Evolutionary conservation across 2,888 invertebrate genomes (phyloP).

Genomic region (Melikaiella ostensackeni): DNA sequence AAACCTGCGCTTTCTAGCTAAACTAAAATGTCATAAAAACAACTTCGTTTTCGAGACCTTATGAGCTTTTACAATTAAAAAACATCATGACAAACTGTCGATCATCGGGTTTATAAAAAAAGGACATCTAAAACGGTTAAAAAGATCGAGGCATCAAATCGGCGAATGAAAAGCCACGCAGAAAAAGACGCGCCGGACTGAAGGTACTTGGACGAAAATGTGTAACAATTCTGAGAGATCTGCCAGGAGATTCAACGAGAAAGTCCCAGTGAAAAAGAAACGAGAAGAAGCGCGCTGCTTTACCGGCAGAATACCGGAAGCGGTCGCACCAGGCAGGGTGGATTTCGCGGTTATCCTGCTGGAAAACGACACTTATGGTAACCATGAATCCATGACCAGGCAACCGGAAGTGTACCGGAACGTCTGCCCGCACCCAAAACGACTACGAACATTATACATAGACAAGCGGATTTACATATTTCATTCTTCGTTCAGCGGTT

Average conservation of each 20-base stretch:
- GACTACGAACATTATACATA: conserved; percentile 2
- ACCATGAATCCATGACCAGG: conserved; percentile 52
- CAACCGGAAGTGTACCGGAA: conserved; percentile 54
- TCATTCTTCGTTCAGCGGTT: conserved; percentile 19
- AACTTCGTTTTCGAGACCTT: conserved; percentile 6
- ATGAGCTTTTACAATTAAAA: conserved; percentile 22
- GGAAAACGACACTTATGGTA: conserved; percentile 61
- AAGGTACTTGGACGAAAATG: background rate
- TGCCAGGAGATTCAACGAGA: conserved; percentile 33
- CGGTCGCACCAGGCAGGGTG: conserved; percentile 53
- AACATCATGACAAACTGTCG: conserved; percentile 30
- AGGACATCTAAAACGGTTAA: background rate
- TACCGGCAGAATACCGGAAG: conserved; percentile 50
- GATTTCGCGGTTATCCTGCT: conserved; percentile 58
- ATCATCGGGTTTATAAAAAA: conserved; percentile 34
- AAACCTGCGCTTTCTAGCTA: conserved; percentile 22
- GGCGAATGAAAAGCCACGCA: conserved; percentile 4
- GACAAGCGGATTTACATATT: conserved; percentile 28
- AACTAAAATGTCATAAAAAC: conserved; percentile 20
- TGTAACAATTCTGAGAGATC: conserved; percentile 3
- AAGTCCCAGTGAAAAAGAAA: conserved; percentile 40
- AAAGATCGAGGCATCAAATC: background rate
- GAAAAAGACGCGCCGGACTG: conserved; percentile 10
- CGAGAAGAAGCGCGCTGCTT: conserved; percentile 26
- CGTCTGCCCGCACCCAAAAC: conserved; percentile 42